Evolutionary conservation across 1,140 invertebrate species (phyloP), one percentile per base, ranked within the genome.

Genomic region (Zaprionus davidi): DNA sequence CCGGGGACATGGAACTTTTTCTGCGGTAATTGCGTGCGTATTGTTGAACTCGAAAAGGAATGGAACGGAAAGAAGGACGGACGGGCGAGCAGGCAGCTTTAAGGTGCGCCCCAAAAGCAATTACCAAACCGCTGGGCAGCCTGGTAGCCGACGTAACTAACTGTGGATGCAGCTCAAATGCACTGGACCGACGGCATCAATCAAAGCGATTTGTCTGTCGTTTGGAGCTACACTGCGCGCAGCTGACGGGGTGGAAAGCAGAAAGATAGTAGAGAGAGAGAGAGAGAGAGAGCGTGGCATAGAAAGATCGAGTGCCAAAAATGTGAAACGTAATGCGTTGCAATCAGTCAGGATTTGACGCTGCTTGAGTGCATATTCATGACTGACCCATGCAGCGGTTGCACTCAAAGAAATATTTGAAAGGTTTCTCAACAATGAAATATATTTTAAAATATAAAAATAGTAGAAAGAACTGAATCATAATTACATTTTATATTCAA

Each of bases 1-100:
- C 82, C 73, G 56, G 84, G 78, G 84, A 84, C 68, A 68, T 70
- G 58, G 69, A 81, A 78, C 66, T 70, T 86, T 87, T 78, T 72
- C 73, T 87, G 84, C 84, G 84, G 84, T 88, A 87, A 87, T 87
- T 87, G 84, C 84, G 75, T 88, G 84, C 84, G 84, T 87, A 87
- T 87, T 87, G 84, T 87, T 82, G 56, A 60, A 71, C 66, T 55
- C 34, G 20, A 64, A 64, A 26, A 31, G 70, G 63, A 66, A 65
- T 7, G 26, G 26, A n/a, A 57, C 51, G 24, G 12, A 17, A 20
- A n/a, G 15, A 15, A 34, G 41, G 41, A n/a, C 15, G 36, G 11
- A 26, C 17, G 3, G 28, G 15, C 22, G 20, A 6, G 11, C 24
- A 7, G 46, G 17, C 22, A 60, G 68, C 74, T 71, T 72, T 66